Evolutionary conservation across 2,797 vertebrate genomes (phyloP), one percentile per base, ranked within the genome.

Genomic region (Podargus strigoides): DNA sequence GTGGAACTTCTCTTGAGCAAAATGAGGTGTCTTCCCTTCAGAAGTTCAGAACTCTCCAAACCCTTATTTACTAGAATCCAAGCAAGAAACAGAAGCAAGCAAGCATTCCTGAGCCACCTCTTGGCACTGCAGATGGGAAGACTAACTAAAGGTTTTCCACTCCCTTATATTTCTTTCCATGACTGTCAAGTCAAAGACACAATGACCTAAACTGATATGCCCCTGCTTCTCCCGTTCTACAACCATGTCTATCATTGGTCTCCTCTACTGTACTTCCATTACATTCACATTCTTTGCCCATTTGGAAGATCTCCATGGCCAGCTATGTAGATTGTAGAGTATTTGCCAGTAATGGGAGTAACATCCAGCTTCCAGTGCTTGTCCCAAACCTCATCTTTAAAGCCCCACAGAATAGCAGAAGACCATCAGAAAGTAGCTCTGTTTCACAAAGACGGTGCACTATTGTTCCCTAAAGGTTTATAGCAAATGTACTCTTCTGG

Each of bases 231-330:
- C 17, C 26, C 41, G 10, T 78, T 90, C 79, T 79, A 69, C 56
- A 67, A 9, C 30, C 4, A 32, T 9, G 6, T 41, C 39, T 64
- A 6, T 52, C 10, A 24, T 12, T 68, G 36, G 12, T 52, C 36
- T 77, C 32, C 75, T 93, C 82, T 94, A 58, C 85, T 85, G 88
- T 95, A 83, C 89, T 77, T 92, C 30, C 28, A 6, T 32, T 89
- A 77, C 18, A 17, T 86, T 74, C 85, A 82, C n/a, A 22, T 32
- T 78, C 67, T 84, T 86, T 66, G 80, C 30, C 23, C 36, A 60
- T 88, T 59, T 63, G 49, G 77, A 78, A 91, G 50, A 63, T 39
- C 42, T 87, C 37, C 69, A 20, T 14, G 10, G 37, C 24, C 11
- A 22, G 28, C 58, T 84, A 24, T 7, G 8, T 55, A 66, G 32